Percentiles rank a stretch among this genome's conserved stretches.
These are phyloP conservation scores for Rallus limicola DNA, from an alignment of 2,113 vertebrate genomes.

Conservation along the genomic window DNA sequence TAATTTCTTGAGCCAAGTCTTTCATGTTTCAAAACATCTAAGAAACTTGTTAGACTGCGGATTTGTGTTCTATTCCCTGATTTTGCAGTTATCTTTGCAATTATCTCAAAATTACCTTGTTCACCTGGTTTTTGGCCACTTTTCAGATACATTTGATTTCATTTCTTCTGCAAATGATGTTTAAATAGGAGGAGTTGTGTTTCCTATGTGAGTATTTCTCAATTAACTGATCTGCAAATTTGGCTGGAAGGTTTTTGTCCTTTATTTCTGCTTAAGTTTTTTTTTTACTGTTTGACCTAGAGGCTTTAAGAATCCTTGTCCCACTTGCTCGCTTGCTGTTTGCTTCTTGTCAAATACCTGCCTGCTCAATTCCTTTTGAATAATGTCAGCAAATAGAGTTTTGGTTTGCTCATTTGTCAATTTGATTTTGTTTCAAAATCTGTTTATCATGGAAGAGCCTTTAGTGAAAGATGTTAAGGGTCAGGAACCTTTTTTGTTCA, in stretches of 20 bases:
- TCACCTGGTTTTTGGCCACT: not conserved
- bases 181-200: not conserved
- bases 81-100: not conserved
- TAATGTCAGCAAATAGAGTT: not conserved
- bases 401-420: not conserved
- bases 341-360: not conserved
- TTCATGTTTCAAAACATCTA: not conserved
- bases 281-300: not conserved
- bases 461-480: not conserved
- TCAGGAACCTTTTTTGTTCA: not conserved
- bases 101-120: not conserved
- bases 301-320: not conserved
- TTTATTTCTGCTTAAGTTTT: not conserved
- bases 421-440: not conserved
- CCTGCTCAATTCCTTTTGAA: not conserved
- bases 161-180: conserved; percentile 12
- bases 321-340: not conserved
- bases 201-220: not conserved
- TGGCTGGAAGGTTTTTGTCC: not conserved
- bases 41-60: not conserved
- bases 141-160: not conserved
- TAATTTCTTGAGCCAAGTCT: not conserved
- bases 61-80: not conserved
- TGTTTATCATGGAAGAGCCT: not conserved
- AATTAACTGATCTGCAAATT: conserved; percentile 13